Conservation (phyloP, 37 sponge, comb jelly and placozoan species). For the Crambe crambe region DNA sequence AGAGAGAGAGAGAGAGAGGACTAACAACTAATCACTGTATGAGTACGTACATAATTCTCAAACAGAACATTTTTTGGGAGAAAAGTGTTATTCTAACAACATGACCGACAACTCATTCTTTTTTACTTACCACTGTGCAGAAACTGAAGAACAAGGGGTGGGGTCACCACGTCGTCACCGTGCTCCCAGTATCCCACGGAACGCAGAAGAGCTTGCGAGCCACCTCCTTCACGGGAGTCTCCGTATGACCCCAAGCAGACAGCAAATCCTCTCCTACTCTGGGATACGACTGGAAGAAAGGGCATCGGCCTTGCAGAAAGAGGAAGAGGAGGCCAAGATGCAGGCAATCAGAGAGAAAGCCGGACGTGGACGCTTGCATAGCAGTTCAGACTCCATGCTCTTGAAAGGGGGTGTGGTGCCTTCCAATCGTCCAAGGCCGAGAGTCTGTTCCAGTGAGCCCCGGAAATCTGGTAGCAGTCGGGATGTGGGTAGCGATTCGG, state of each 20-base stretch:
- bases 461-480: not conserved
- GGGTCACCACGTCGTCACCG: constrained; percentile 7
- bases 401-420: not conserved
- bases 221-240: constrained; percentile 71
- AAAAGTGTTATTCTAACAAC: too few relatives aligned
- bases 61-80: too few relatives aligned
- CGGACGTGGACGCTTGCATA: not conserved
- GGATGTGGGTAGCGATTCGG: not conserved
- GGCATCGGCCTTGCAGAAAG: constrained; percentile 9
- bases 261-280: constrained; percentile 66
- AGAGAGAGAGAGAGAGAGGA: constrained; percentile 20
- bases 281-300: constrained; percentile 63
- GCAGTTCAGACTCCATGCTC: not conserved
- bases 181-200: constrained; percentile 11
- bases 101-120: too few relatives aligned
- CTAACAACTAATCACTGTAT: too few relatives aligned
- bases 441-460: not conserved
- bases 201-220: constrained; percentile 62
- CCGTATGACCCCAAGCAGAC: constrained; percentile 51
- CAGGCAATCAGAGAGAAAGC: too few relatives aligned
- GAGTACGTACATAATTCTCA: too few relatives aligned
- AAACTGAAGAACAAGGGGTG: constrained; percentile 32
- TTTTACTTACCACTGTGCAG: too few relatives aligned
- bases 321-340: not conserved
- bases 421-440: not conserved